These are phyloP conservation scores for Platycheirus rosarum DNA, from an alignment of 2,888 invertebrate genomes.

Conservation along the genomic window DNA sequence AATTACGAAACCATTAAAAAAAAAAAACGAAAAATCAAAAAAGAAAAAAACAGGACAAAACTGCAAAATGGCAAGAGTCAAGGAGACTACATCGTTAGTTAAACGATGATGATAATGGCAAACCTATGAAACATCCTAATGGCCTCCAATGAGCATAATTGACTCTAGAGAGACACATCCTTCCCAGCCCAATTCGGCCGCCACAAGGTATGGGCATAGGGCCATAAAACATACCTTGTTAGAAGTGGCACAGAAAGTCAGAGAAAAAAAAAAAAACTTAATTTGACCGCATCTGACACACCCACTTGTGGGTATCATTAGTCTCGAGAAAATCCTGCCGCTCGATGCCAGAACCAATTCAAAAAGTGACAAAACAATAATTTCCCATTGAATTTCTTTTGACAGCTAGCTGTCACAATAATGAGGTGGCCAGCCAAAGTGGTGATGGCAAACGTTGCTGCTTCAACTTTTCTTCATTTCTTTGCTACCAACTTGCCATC, in stretches of 20 bases:
- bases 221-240: conserved; percentile 47
- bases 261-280: conserved; percentile 37
- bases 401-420: conserved; percentile 72
- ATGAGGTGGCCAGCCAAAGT: conserved; percentile 52
- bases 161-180: conserved; percentile 50
- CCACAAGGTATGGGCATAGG: conserved; percentile 25
- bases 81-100: conserved; percentile 48
- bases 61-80: conserved; percentile 18
- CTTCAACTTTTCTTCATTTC: neutral
- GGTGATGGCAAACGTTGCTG: neutral
- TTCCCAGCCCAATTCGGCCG: neutral
- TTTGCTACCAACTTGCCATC: no score
- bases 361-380: conserved; percentile 68
- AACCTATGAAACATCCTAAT: conserved; percentile 46
- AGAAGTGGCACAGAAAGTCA: conserved; percentile 24
- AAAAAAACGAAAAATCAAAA: neutral
- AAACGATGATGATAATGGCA: conserved; percentile 58
- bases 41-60: conserved; percentile 10
- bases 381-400: conserved; percentile 68
- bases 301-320: conserved; percentile 63
- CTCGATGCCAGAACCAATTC: conserved; percentile 33
- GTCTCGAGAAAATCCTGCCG: conserved; percentile 18
- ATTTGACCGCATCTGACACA: conserved; percentile 54
- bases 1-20: conserved; percentile 65
- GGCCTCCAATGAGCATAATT: conserved; percentile 66